Conservation (phyloP, 2,888 invertebrate genomes). For the Eurytoma californica region DNA sequence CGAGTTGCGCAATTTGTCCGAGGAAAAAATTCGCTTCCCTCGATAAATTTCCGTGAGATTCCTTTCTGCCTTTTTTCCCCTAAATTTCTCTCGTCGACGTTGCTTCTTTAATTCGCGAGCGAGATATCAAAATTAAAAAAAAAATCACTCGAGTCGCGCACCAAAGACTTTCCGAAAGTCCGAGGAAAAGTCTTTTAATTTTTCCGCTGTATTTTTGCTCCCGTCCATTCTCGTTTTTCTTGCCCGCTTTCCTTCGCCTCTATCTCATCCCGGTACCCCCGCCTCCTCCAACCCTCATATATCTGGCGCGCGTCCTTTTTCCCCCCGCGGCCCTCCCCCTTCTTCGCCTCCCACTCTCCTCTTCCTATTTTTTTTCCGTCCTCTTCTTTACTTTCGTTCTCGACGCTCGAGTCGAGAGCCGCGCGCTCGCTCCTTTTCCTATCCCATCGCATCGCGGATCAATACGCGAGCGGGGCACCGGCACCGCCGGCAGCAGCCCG, state of each 20-base stretch:
- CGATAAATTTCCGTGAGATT: neutral
- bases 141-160: conserved; percentile 4
- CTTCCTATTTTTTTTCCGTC: conserved; percentile 20
- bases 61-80: no score
- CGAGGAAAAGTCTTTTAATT: conserved; percentile 52
- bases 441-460: conserved; percentile 53
- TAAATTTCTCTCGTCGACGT: neutral
- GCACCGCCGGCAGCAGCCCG: conserved; percentile 56
- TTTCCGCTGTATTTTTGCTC: conserved; percentile 42
- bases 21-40: neutral
- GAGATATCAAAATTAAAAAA: conserved; percentile 21
- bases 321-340: conserved; percentile 13
- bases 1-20: neutral
- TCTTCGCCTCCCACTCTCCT: conserved; percentile 8
- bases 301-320: conserved; percentile 38
- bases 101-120: neutral
- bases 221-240: conserved; percentile 48
- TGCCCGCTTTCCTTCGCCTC: conserved; percentile 21
- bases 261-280: conserved; percentile 21
- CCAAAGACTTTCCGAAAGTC: conserved; percentile 35
- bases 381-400: conserved; percentile 36
- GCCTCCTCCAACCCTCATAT: conserved; percentile 14
- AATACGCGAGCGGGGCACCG: conserved; percentile 39
- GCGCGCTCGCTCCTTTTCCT: conserved; percentile 57
- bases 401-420: conserved; percentile 36